A percentile compares a stretch with the other conserved stretches of the same genome.
These are phyloP conservation scores for Dasypogon diadema DNA, from an alignment of 2,888 invertebrate species.

Conservation along the genomic window DNA sequence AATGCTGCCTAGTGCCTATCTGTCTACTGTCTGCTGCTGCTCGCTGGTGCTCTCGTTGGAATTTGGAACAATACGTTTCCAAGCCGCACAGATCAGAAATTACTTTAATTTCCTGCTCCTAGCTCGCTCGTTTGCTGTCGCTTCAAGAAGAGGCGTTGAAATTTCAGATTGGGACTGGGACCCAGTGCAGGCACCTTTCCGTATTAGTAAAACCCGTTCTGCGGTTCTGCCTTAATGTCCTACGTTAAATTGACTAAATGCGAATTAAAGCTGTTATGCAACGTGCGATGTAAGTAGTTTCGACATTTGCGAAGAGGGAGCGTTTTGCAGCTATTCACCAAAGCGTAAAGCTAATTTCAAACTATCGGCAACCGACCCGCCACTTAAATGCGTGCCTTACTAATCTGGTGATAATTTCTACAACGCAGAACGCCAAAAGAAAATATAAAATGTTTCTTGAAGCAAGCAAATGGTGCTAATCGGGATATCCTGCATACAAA, in stretches of 20 bases:
- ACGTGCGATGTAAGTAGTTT: too few species aligned
- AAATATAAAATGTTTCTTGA: too few species aligned
- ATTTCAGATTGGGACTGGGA: neutral
- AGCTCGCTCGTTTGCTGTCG: neutral
- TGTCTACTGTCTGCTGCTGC: neutral
- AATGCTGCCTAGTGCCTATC: constrained; percentile 1
- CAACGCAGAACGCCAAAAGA: too few species aligned
- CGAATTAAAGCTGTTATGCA: too few species aligned
- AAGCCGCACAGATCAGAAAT: neutral
- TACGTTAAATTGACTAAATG: neutral
- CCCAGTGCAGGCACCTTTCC: neutral
- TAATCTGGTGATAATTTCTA: too few species aligned
- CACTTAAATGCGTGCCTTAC: too few species aligned
- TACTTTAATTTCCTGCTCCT: neutral
- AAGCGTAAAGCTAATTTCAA: neutral
- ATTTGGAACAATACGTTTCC: neutral
- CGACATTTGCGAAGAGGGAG: too few species aligned
- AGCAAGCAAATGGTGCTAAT: too few species aligned
- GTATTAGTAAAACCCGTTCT: neutral
- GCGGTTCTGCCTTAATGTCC: neutral
- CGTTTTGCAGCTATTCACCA: neutral
- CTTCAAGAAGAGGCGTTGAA: too few species aligned
- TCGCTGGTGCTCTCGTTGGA: too few species aligned
- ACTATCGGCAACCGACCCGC: too few species aligned
- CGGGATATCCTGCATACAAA: too few species aligned